These are phyloP conservation scores for Drosophila koepferae DNA, from an alignment of 2,888 invertebrate genomes.

Conservation along the genomic window DNA sequence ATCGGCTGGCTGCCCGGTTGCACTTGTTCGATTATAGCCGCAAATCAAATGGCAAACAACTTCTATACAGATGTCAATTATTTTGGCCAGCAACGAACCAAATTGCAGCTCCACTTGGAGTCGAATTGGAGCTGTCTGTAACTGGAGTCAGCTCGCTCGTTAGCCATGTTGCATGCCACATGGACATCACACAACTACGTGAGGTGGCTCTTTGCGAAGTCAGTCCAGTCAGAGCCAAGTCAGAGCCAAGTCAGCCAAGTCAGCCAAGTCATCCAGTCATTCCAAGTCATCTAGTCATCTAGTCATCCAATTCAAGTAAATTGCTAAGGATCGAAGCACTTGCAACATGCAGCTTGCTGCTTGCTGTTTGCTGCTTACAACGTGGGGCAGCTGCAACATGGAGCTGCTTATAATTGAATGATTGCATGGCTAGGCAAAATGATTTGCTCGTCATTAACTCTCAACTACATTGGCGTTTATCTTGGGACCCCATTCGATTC, in stretches of 20 bases:
- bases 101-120: constrained; percentile 48
- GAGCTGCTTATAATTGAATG: constrained; percentile 77
- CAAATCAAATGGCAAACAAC: constrained; percentile 63
- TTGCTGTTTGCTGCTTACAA: constrained; percentile 8
- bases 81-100: constrained; percentile 70
- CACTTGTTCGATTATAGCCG: constrained; percentile 55
- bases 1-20: constrained; percentile 31
- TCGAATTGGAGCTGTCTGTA: constrained; percentile 13
- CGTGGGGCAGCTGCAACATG: constrained; percentile 25
- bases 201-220: constrained; percentile 44
- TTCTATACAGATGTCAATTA: constrained; percentile 78
- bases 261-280: constrained; percentile 38
- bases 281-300: constrained; percentile 39
- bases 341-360: constrained; percentile 15
- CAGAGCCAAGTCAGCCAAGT: constrained; percentile 24
- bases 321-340: constrained; percentile 48
- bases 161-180: constrained; percentile 45
- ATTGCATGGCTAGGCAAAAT: constrained; percentile 70
- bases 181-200: constrained; percentile 61
- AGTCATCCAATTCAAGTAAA: constrained; percentile 72
- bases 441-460: constrained; percentile 76
- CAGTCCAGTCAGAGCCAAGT: constrained; percentile 28
- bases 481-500: constrained; percentile 32
- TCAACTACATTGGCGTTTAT: constrained; percentile 42
- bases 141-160: constrained; percentile 39